These are phyloP conservation scores for Coptodon rendalli DNA, from an alignment of 2,113 vertebrate genomes.

Conservation along the genomic window DNA sequence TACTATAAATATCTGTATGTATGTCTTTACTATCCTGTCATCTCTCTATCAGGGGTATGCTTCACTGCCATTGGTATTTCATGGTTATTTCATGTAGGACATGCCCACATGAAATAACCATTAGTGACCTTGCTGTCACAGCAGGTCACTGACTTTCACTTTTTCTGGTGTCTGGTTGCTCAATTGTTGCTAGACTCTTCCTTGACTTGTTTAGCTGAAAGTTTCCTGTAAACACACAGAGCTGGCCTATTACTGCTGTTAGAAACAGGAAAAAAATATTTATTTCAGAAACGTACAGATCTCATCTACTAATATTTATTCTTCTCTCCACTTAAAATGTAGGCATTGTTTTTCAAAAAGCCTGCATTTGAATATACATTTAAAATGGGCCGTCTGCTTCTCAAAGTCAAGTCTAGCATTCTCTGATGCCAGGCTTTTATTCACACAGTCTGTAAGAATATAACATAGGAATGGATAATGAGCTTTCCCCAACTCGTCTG, in stretches of 20 bases:
- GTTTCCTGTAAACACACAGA: not conserved
- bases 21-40: not conserved
- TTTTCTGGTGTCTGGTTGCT: not conserved
- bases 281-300: not conserved
- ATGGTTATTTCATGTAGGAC: not conserved
- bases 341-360: not conserved
- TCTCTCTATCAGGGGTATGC: not conserved
- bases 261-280: accelerated
- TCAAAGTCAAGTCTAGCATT: not conserved
- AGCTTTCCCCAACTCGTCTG: not conserved
- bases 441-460: not conserved
- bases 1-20: not conserved
- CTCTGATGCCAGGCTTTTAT: not conserved
- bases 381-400: not conserved
- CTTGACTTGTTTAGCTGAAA: not conserved
- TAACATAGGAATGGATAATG: not conserved
- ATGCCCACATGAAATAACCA: not conserved
- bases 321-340: not conserved
- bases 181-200: not conserved
- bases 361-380: not conserved
- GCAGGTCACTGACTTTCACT: not conserved
- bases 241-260: not conserved
- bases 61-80: not conserved
- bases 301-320: not conserved
- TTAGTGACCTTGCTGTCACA: not conserved